Evolutionary conservation across 2,113 vertebrate species (phyloP), one percentile per base, ranked within the genome.

Genomic region (Lophius piscatorius): DNA sequence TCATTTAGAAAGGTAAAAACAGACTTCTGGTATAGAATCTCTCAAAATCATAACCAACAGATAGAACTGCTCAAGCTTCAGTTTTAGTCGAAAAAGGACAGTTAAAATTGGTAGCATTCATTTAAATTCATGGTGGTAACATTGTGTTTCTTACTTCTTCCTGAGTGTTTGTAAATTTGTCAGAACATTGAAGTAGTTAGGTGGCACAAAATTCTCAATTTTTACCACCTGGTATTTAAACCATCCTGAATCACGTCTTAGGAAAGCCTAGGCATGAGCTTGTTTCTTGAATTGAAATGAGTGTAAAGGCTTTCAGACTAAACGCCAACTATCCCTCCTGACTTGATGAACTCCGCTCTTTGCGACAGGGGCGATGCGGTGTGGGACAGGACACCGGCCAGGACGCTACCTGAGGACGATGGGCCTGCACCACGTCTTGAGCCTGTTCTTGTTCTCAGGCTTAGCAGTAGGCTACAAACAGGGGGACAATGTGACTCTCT

Each of bases 401-500:
- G 47, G 64, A 21, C 52, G 73, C 79, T 65, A 48, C 67, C 63
- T 42, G 70, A 70, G 21, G 61, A 78, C 22, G 23, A 80, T 79
- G 77, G 65, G 38, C 21, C 75, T 77, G 60, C 78, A 63, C 74
- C 73, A 80, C 58, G n/a, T 88, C 60, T 72, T 91, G 52, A 71
- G 93, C 29, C 72, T 94, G 59, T 76, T 79, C 65, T 50, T 88
- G 13, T 44, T 90, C 58, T 83, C 87, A 5, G 80, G 87, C 64
- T 88, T 84, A 52, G 81, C 89, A 24, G 75, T 76, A 24, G 89
- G 83, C 74, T 96, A 93, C 77, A 91, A 94, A 64, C 57, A 63
- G 10, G 94, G 93, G 10, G 92, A 95, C 52, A 88, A 91, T 0
- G 93, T 97, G 39, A 89, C 91, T 67, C 83, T 97, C 0, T 97